Percentiles rank a stretch among this genome's conserved stretches.
These are phyloP conservation scores for Theropithecus gelada DNA, from an alignment of 2,113 vertebrate species.

Conservation along the genomic window DNA sequence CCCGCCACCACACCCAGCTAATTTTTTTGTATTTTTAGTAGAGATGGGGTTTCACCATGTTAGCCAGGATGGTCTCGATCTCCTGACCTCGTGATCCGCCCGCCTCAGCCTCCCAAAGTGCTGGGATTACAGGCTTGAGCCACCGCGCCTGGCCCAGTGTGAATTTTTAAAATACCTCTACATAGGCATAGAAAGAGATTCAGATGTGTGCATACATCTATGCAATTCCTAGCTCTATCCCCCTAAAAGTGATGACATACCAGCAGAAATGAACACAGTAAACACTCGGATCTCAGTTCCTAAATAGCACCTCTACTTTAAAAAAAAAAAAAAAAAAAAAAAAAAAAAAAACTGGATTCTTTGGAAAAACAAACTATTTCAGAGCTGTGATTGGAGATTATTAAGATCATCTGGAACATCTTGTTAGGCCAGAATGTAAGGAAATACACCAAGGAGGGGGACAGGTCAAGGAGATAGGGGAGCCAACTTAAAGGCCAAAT, in stretches of 20 bases:
- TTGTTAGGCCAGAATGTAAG: not conserved
- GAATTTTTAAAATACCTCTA: not conserved
- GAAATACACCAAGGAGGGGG: not conserved
- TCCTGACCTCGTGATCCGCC: too few species aligned
- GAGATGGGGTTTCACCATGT: too few species aligned
- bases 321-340: not conserved
- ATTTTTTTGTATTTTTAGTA: too few species aligned
- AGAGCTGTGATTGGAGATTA: not conserved
- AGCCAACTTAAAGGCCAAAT: not conserved
- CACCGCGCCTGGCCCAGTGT: not conserved
- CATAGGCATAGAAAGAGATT: not conserved
- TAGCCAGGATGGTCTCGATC: too few species aligned
- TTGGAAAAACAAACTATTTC: not conserved
- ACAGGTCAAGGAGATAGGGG: not conserved
- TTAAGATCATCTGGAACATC: not conserved
- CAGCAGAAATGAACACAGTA: not conserved
- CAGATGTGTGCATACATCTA: not conserved
- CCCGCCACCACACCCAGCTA: too few species aligned
- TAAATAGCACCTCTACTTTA: not conserved
- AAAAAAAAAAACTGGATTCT: constrained; percentile 22
- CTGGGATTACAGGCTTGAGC: too few species aligned
- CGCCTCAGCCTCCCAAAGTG: too few species aligned
- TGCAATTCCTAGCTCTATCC: not conserved
- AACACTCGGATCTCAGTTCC: not conserved
- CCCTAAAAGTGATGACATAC: not conserved